phyloP scores from a whole-genome alignment of 2,797 vertebrate species.

The Austrolebias charrua region DNA sequence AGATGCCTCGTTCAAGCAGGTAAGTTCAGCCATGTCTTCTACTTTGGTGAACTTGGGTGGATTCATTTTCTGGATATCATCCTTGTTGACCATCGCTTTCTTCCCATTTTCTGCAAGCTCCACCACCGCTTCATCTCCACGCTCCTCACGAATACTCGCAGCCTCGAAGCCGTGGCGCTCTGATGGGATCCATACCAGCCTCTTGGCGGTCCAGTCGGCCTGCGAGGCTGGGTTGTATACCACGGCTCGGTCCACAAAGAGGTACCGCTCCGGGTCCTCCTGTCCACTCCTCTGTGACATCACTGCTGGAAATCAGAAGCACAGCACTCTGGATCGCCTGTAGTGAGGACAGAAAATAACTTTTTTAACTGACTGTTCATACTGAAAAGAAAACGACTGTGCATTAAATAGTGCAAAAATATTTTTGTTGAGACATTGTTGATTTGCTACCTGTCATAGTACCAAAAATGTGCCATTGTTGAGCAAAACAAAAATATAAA shows the following conservation, averaged over 20 bases:
- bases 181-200: constrained; percentile 96
- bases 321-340: constrained; percentile 63
- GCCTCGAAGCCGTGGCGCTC: constrained; percentile 97
- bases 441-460: no score
- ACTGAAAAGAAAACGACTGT: not conserved
- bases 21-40: constrained; percentile 98
- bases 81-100: constrained; percentile 95
- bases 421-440: no score
- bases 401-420: not conserved
- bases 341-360: not conserved
- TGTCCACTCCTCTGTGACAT: constrained; percentile 94
- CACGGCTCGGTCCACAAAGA: constrained; percentile 97
- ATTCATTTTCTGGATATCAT: constrained; percentile 99
- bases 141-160: constrained; percentile 92
- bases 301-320: constrained; percentile 69
- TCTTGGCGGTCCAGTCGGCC: constrained; percentile 99
- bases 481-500: no score
- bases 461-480: no score
- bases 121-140: constrained; percentile 92
- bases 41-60: constrained; percentile 99
- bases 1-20: constrained; percentile 96
- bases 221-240: constrained; percentile 98
- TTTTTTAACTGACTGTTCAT: not conserved
- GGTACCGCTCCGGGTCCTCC: constrained; percentile 97
- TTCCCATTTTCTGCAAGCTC: constrained; percentile 97